Evolutionary conservation across 2,113 vertebrate genomes (phyloP).

Genomic region (Spea multiplicata): DNA sequence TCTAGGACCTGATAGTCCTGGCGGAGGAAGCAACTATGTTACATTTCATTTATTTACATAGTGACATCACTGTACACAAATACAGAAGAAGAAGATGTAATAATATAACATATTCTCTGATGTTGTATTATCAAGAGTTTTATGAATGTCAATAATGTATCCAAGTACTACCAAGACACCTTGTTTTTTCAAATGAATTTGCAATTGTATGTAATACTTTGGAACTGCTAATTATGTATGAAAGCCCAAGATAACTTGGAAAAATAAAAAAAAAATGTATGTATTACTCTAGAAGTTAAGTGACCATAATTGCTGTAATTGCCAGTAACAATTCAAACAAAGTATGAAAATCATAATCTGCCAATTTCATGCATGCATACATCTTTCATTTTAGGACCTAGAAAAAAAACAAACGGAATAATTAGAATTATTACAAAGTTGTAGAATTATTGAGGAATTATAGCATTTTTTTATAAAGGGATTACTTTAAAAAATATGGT

Average conservation of each 20-base stretch:
- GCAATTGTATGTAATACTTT: conserved; percentile 6
- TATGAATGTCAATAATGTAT: conserved; percentile 7
- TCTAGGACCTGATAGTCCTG: too few species aligned
- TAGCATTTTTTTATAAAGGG: too few species aligned
- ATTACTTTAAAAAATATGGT: neutral
- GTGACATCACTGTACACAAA: too few species aligned
- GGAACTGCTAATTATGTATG: neutral
- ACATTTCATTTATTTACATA: too few species aligned
- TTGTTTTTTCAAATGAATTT: conserved; percentile 16
- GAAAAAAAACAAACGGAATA: neutral
- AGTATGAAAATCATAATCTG: conserved; percentile 9
- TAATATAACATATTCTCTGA: too few species aligned
- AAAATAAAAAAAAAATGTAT: conserved; percentile 13
- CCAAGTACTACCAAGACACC: neutral
- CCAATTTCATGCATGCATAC: conserved; percentile 26
- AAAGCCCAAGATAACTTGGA: neutral
- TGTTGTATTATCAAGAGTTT: conserved; percentile 10
- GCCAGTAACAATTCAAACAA: conserved; percentile 3
- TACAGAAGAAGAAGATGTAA: too few species aligned
- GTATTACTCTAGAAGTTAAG: conserved; percentile 26
- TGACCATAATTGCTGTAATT: conserved; percentile 36
- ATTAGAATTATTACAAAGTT: neutral
- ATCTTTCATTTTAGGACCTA: neutral
- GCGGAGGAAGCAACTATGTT: too few species aligned
- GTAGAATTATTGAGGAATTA: neutral